A percentile compares a stretch with the other conserved stretches of the same genome.
Evolutionary conservation across 2,797 vertebrate genomes (phyloP).

Genomic region (Chromis chromis): DNA sequence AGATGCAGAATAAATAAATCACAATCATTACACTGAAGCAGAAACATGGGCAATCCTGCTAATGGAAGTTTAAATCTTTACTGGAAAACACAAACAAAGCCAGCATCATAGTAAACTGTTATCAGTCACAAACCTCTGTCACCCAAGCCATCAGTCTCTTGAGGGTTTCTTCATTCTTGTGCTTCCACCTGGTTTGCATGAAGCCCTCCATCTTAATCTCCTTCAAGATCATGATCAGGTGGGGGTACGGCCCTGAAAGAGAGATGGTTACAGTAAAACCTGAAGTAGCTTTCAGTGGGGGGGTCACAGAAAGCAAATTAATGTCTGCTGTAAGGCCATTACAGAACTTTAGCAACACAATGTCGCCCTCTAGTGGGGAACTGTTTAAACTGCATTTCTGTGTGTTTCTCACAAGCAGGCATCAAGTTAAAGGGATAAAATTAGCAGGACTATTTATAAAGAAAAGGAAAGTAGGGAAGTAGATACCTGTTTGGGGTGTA

Average conservation of each 20-base stretch:
- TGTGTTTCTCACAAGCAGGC: background rate
- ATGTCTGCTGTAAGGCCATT: background rate
- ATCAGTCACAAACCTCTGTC: slow-evolving; percentile 78
- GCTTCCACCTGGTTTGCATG: slow-evolving; percentile 78
- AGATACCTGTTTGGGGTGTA: slow-evolving; percentile 82
- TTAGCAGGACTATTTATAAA: too few relatives aligned
- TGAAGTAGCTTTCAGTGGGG: background rate
- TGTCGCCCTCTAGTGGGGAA: slow-evolving; percentile 51
- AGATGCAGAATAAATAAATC: slow-evolving; percentile 29
- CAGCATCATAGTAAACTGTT: too few relatives aligned
- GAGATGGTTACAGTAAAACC: background rate
- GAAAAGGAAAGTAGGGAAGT: rapidly evolving
- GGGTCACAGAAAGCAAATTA: background rate
- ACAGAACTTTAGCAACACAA: background rate
- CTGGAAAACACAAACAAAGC: background rate
- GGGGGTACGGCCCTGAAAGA: slow-evolving; percentile 80
- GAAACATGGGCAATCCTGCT: background rate
- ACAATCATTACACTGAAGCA: slow-evolving; percentile 14
- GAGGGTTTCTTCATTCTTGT: slow-evolving; percentile 80
- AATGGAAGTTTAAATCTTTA: background rate
- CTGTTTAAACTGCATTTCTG: background rate
- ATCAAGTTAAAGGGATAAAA: background rate
- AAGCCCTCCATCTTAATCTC: slow-evolving; percentile 90
- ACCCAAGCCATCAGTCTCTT: slow-evolving; percentile 87
- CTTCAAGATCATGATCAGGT: slow-evolving; percentile 79